Conservation (phyloP, 2,797 vertebrate species). For the Pteropus rufus region DNA sequence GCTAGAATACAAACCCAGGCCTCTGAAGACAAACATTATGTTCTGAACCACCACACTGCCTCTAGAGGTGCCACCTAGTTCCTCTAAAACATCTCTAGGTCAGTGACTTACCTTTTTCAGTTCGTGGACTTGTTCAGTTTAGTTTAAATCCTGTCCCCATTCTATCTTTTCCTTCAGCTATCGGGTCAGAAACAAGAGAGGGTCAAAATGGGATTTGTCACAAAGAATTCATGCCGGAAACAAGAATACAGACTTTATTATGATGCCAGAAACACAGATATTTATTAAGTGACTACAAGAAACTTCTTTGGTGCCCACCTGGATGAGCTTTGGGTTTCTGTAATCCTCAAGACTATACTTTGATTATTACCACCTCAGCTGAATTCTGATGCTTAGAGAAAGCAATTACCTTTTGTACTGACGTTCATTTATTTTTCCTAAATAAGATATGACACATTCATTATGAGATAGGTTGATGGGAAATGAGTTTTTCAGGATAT, state of each 20-base stretch:
- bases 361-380: not conserved
- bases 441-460: conserved; percentile 32
- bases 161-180: not conserved
- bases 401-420: conserved; percentile 21
- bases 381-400: not conserved
- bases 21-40: not conserved
- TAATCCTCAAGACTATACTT: not conserved
- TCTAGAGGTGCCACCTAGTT: not conserved
- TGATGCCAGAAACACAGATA: not conserved
- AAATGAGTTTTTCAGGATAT: conserved; percentile 50
- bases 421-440: conserved; percentile 38
- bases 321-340: not conserved
- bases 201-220: not conserved
- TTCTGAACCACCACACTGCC: not conserved
- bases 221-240: not conserved
- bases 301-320: not conserved
- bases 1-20: not conserved
- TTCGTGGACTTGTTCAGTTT: not conserved
- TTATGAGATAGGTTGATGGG: conserved; percentile 9
- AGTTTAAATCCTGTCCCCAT: not conserved
- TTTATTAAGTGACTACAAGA: not conserved
- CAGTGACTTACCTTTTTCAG: not conserved
- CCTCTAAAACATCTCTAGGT: not conserved
- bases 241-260: not conserved
- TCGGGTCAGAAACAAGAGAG: not conserved